Evolutionary conservation across 2,888 invertebrate species (phyloP), one percentile per base, ranked within the genome.

Genomic region (Plemyria rubiginata): DNA sequence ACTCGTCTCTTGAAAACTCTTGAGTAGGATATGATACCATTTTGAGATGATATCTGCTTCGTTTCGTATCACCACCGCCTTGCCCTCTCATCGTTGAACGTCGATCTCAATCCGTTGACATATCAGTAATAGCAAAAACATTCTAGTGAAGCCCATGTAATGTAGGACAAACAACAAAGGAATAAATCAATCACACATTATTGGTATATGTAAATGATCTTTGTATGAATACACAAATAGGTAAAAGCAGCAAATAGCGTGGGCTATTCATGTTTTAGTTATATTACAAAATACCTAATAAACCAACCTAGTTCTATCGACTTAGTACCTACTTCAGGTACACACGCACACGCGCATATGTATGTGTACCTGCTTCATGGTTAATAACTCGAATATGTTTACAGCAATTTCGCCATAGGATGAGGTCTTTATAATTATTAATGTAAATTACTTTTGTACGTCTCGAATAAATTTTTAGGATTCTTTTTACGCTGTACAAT

Each of bases 161-260:
- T 54, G 51, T 48, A 46, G 55, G 28, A 48, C 52, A 60, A 57
- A 60, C 40, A 54, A 58, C 60, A 60, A 54, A 60, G 50, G 53
- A 55, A 64, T 60, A 56, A 60, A 60, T 60, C 64, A 56, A 64
- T 64, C 64, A 54, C 49, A 16, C 50, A 54, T 49, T 60, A 64
- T 64, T 64, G 43, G 16, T 60, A 50, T 56, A 64, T 64, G 64
- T 60, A 55, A 60, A 64, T 52, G 63, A 43, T 59, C n/a, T 54
- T 41, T 53, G 49, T 55, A 52, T 60, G 59, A 55, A 64, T 49
- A 52, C 45, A 54, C 53, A 16, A 41, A 54, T 48, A 41, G 48
- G 48, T 55, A 55, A 11, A 22, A 48, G 28, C 5, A 51, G 22
- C 45, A 45, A 58, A 58, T 49, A 46, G 48, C 40, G 46, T 36